Evolutionary conservation across 1,140 invertebrate genomes (phyloP).

Genomic region (Trichogramma pretiosum): DNA sequence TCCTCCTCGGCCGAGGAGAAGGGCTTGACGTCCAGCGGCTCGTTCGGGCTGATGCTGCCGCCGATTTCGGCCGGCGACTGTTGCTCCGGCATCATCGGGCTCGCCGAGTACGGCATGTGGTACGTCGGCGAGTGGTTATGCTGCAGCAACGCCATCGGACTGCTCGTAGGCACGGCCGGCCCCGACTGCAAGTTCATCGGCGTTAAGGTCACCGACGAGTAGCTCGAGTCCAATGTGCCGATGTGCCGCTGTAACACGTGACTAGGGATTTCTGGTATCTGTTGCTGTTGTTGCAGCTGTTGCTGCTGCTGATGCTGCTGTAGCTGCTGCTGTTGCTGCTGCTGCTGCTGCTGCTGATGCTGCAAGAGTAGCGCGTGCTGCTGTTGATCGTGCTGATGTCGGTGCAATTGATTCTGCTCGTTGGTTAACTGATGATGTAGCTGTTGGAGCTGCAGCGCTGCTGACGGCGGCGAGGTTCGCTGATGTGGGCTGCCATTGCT

Average conservation of each 20-base stretch:
- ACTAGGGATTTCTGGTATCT: slow-evolving; percentile 25
- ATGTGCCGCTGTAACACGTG: slow-evolving; percentile 34
- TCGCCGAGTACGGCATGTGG: slow-evolving; percentile 38
- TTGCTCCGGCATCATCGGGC: slow-evolving; percentile 33
- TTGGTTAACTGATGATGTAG: too few species aligned
- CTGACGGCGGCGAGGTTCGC: too few species aligned
- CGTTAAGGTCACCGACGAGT: slow-evolving; percentile 39
- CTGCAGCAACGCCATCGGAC: neutral
- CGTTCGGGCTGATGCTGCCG: slow-evolving; percentile 32
- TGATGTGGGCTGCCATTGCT: too few species aligned
- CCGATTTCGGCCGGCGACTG: too few species aligned
- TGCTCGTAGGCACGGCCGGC: slow-evolving; percentile 9
- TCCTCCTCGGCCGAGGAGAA: neutral
- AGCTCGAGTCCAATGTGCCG: slow-evolving; percentile 32
- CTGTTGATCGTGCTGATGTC: too few species aligned
- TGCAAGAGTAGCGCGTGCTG: too few species aligned
- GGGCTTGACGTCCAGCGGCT: slow-evolving; percentile 34
- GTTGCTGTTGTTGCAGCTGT: slow-evolving; percentile 7
- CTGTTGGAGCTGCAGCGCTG: too few species aligned
- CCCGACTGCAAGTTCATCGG: too few species aligned
- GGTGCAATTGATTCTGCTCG: too few species aligned
- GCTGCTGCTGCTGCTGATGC: slow-evolving; percentile 19
- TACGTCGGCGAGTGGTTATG: neutral
- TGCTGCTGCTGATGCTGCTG: slow-evolving; percentile 14
- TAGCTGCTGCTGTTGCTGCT: neutral